Conservation (phyloP, 1,140 invertebrate species). For the Megathymus violae region DNA sequence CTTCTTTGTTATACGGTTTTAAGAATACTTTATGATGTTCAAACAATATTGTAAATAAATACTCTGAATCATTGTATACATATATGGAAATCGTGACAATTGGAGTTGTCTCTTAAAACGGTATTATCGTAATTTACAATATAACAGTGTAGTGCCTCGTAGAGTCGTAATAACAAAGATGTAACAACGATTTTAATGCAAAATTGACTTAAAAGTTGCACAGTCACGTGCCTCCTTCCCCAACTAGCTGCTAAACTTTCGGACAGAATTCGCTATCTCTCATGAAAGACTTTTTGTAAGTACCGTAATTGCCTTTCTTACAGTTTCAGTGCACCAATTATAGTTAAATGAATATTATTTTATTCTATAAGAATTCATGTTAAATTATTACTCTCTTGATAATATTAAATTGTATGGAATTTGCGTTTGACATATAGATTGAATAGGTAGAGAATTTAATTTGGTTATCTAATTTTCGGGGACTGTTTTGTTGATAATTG, state of each 20-base stretch:
- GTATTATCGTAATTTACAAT: too few relatives aligned
- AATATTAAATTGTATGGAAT: too few relatives aligned
- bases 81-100: too few relatives aligned
- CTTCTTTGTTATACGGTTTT: too few relatives aligned
- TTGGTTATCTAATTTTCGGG: too few relatives aligned
- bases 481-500: too few relatives aligned
- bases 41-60: too few relatives aligned
- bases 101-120: too few relatives aligned
- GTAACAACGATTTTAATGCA: conserved; percentile 20
- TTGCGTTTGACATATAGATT: conserved; percentile 2
- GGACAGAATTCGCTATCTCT: conserved; percentile 24
- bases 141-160: background rate
- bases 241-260: conserved; percentile 23
- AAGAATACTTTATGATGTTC: too few relatives aligned
- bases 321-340: conserved; percentile 16
- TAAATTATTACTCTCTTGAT: too few relatives aligned
- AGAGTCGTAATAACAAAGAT: background rate
- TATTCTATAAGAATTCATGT: background rate
- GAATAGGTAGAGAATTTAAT: background rate
- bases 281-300: conserved; percentile 25
- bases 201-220: conserved; percentile 20
- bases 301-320: conserved; percentile 24
- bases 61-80: too few relatives aligned
- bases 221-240: conserved; percentile 10
- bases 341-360: conserved; percentile 9